A percentile compares a stretch with the other conserved stretches of the same genome.
These are phyloP conservation scores for Sinopyrophorus schimmeli DNA, from an alignment of 2,888 invertebrate species.

Conservation along the genomic window DNA sequence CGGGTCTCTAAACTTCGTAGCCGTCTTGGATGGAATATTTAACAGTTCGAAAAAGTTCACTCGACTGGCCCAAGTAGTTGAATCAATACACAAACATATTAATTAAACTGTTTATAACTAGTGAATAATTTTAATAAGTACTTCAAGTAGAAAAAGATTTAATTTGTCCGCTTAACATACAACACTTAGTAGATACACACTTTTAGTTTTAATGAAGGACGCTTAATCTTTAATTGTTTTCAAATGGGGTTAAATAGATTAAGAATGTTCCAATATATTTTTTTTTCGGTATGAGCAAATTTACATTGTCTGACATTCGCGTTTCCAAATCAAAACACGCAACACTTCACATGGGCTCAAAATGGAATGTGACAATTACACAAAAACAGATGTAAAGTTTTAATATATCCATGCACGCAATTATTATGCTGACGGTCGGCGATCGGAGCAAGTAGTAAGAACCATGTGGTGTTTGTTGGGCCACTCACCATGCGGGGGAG, in stretches of 20 bases:
- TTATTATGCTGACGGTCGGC: conserved; percentile 19
- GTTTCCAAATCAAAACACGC: conserved; percentile 15
- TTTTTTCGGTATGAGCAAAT: not conserved
- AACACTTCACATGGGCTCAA: conserved; percentile 24
- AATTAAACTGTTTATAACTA: conserved; percentile 25
- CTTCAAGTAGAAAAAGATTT: conserved; percentile 6
- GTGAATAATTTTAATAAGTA: conserved; percentile 13
- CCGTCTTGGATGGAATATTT: conserved; percentile 34
- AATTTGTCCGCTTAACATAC: not conserved
- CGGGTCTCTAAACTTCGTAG: conserved; percentile 34
- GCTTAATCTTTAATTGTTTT: too few species aligned
- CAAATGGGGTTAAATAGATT: too few species aligned
- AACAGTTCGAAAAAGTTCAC: conserved; percentile 30
- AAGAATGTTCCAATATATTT: too few species aligned
- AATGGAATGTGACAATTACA: conserved; percentile 26
- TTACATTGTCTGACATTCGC: conserved; percentile 6
- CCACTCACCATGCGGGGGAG: conserved; percentile 31
- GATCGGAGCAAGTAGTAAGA: conserved; percentile 25
- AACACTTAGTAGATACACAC: not conserved
- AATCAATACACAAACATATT: conserved; percentile 31
- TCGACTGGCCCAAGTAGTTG: conserved; percentile 17
- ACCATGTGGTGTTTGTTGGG: conserved; percentile 22
- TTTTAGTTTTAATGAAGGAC: conserved; percentile 3
- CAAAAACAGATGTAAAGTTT: conserved; percentile 23
- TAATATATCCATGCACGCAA: conserved; percentile 28